Evolutionary conservation across 2,113 vertebrate genomes (phyloP).

Genomic region (Synchiropus splendidus): DNA sequence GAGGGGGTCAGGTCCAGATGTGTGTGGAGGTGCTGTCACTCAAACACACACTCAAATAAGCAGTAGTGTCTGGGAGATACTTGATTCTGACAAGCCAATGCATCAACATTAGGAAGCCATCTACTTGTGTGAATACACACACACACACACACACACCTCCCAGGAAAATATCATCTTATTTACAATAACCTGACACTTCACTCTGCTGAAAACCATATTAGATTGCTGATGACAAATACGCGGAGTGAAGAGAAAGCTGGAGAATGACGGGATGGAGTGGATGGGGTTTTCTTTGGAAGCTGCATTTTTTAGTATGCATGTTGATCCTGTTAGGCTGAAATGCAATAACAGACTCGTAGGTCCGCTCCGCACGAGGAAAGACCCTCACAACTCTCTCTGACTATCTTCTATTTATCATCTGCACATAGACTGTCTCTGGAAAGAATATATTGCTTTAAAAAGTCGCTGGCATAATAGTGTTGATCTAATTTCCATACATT

Average conservation of each 20-base stretch:
- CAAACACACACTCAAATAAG: conserved; percentile 20
- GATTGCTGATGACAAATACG: conserved; percentile 65
- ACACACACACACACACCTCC: conserved; percentile 18
- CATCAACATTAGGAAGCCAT: conserved; percentile 63
- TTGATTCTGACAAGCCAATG: conserved; percentile 67
- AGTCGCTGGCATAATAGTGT: conserved; percentile 68
- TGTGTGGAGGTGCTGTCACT: conserved; percentile 42
- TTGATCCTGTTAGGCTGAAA: conserved; percentile 67
- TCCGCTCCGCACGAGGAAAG: conserved; percentile 52
- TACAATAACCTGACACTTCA: conserved; percentile 62
- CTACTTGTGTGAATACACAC: conserved; percentile 21
- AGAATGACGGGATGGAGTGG: conserved; percentile 47
- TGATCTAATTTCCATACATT: conserved; percentile 78
- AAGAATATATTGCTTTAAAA: conserved; percentile 77
- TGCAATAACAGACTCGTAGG: conserved; percentile 63
- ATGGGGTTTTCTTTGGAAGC: conserved; percentile 47
- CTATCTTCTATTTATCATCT: conserved; percentile 70
- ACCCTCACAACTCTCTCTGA: conserved; percentile 61
- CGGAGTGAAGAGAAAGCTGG: conserved; percentile 43
- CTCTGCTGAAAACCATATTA: conserved; percentile 56
- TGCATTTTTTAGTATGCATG: conserved; percentile 62
- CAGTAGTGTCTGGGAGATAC: conserved; percentile 50
- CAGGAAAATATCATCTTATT: conserved; percentile 59
- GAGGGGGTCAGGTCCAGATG: conserved; percentile 44
- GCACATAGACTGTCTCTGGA: conserved; percentile 61